These are phyloP conservation scores for Esperia sulphurella DNA, from an alignment of 2,888 invertebrate genomes.

Conservation along the genomic window DNA sequence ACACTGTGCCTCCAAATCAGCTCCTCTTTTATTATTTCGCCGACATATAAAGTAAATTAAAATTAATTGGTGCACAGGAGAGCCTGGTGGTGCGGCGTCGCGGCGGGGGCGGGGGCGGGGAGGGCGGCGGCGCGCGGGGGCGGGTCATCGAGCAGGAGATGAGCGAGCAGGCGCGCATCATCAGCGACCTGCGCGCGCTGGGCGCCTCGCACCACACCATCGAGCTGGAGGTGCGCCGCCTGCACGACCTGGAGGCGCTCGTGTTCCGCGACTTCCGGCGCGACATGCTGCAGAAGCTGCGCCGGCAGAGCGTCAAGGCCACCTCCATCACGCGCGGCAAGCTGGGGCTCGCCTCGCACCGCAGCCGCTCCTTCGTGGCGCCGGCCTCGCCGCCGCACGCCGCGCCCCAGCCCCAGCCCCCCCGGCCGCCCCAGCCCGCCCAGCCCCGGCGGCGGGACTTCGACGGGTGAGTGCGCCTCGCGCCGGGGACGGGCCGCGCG, in stretches of 20 bases:
- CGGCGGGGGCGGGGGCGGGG: constrained; percentile 64
- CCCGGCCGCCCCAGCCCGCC: no score
- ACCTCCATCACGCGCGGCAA: constrained; percentile 88
- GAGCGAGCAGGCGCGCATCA: constrained; percentile 97
- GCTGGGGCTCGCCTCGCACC: constrained; percentile 84
- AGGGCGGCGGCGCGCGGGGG: constrained; percentile 91
- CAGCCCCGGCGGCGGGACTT: background rate
- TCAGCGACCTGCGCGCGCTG: constrained; percentile 92
- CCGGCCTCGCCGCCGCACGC: constrained; percentile 74
- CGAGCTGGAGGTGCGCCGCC: constrained; percentile 93
- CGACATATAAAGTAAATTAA: no score
- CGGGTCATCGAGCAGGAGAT: constrained; percentile 97
- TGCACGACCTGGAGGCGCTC: constrained; percentile 95
- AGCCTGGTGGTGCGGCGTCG: constrained; percentile 79
- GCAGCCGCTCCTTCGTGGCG: constrained; percentile 88
- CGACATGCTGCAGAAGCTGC: constrained; percentile 94
- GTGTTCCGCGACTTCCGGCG: constrained; percentile 96
- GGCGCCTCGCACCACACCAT: constrained; percentile 95
- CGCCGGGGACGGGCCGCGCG: no score
- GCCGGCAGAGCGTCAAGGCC: constrained; percentile 90
- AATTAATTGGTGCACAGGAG: constrained; percentile 79
- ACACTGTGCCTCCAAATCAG: no score
- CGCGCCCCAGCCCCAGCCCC: background rate
- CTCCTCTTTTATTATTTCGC: no score
- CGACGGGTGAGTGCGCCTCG: background rate